These are phyloP conservation scores for Corythoichthys haematopterus DNA, from an alignment of 2,113 vertebrate species.

Conservation along the genomic window DNA sequence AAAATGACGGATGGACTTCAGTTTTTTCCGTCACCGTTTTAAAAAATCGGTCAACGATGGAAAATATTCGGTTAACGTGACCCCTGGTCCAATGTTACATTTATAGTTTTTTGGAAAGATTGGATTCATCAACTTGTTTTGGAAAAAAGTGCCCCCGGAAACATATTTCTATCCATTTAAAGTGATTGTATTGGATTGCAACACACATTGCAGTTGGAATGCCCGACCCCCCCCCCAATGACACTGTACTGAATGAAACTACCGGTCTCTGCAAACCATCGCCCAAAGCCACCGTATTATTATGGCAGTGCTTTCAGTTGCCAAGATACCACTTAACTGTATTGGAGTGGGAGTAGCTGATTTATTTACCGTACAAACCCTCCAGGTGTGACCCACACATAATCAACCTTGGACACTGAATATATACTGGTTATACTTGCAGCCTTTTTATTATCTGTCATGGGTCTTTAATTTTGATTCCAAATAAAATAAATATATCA, in stretches of 20 bases:
- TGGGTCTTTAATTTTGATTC: not conserved
- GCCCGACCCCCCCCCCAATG: not conserved
- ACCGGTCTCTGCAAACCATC: slow-evolving; percentile 25
- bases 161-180: not conserved
- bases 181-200: not conserved
- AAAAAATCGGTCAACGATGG: no score
- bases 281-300: slow-evolving; percentile 31
- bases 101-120: not conserved
- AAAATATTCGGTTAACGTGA: no score
- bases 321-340: slow-evolving; percentile 45
- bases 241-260: slow-evolving; percentile 30
- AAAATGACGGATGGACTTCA: no score
- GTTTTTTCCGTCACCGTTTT: no score
- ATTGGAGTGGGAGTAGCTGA: slow-evolving; percentile 16
- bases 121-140: not conserved
- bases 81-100: no score
- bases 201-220: not conserved
- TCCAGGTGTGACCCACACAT: slow-evolving; percentile 17
- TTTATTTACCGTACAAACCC: slow-evolving; percentile 22
- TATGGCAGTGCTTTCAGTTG: slow-evolving; percentile 38
- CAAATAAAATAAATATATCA: not conserved
- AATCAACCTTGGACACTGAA: slow-evolving; percentile 1
- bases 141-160: not conserved
- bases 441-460: not conserved
- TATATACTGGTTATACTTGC: not conserved